Base-by-base conservation (phyloP, 2,797 vertebrate species). In the Hydrophis major region DNA sequence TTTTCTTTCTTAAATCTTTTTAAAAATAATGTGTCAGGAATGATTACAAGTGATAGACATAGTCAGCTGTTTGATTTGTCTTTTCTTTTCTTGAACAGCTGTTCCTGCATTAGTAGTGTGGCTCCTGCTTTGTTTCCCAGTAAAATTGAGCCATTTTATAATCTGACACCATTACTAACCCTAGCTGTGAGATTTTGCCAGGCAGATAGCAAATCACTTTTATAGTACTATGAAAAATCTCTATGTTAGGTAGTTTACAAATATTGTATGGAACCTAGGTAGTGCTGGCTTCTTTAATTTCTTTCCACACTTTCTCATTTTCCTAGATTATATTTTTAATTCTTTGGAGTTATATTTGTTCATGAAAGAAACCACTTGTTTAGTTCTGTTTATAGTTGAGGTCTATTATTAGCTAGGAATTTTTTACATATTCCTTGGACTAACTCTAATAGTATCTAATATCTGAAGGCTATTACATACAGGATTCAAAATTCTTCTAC, bases 71-170 rank as follows among this genome's bases (percentile, higher is more conserved):
- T 91, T 83, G 7, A 78, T 91, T 93, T 83, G 86, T 66, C 22
- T 56, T 61, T 47, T 42, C 63, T 95, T 94, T 86, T 53, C n/a
- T 57, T 92, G 47, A 94, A 92, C 10, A 92, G 50, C 83, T 93
- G 10, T 63, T 92, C 86, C 89, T 86, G 27, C 86, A 50, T 90
- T 95, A 88, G 63, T 83, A 42, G 3, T 27, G 1, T 61, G 61
- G 32, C n/a, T 93, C 50, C 22, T 92, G 22, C n/a, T 63, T 56
- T 50, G 88, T 47, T n/a, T 93, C 57, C 47, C 89, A 47, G 18
- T 86, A 59, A 69, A 86, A 83, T 28, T 0, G 0, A 83, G 57
- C 87, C 47, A 89, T 91, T 91, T 91, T 63, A 89, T 92, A 95
- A 59, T 27, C 56, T 90, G 94, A 50, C 60, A 91, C 37, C 55